Evolutionary conservation across 2,888 invertebrate species (phyloP).

Genomic region (Eupithecia inturbata): DNA sequence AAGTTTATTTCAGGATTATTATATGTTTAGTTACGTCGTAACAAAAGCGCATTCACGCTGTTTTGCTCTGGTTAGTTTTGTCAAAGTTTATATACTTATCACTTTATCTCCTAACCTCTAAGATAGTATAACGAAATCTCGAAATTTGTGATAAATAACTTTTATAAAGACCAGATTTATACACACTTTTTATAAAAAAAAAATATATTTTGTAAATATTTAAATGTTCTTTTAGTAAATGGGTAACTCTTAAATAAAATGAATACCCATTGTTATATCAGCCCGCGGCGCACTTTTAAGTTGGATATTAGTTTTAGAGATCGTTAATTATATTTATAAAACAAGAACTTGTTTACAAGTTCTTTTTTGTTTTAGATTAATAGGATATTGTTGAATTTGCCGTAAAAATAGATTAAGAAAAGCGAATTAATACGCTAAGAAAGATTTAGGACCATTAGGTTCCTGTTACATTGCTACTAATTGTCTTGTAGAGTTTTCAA

Average conservation of each 20-base stretch:
- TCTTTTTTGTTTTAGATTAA: not conserved
- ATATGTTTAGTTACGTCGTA: constrained; percentile 9
- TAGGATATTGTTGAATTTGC: not conserved
- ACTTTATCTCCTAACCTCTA: not conserved
- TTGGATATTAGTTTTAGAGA: not conserved
- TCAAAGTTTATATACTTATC: not conserved
- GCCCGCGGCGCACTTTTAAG: not conserved
- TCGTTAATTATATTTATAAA: too few species aligned
- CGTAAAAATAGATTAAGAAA: not conserved
- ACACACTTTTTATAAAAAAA: too few species aligned
- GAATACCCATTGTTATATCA: not conserved
- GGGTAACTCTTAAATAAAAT: not conserved
- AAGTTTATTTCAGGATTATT: not conserved
- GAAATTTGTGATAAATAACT: not conserved
- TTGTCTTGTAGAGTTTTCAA: not conserved
- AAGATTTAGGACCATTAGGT: not conserved
- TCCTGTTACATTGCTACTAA: not conserved
- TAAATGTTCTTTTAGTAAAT: not conserved
- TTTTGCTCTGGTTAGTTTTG: not conserved
- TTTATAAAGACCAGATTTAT: not conserved
- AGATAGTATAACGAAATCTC: not conserved
- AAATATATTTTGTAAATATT: too few species aligned
- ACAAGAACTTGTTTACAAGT: too few species aligned
- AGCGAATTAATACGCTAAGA: not conserved
- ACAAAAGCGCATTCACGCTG: constrained; percentile 1